Evolutionary conservation across 2,113 vertebrate species (phyloP), one percentile per base, ranked within the genome.

Genomic region (Copsychus sechellarum): DNA sequence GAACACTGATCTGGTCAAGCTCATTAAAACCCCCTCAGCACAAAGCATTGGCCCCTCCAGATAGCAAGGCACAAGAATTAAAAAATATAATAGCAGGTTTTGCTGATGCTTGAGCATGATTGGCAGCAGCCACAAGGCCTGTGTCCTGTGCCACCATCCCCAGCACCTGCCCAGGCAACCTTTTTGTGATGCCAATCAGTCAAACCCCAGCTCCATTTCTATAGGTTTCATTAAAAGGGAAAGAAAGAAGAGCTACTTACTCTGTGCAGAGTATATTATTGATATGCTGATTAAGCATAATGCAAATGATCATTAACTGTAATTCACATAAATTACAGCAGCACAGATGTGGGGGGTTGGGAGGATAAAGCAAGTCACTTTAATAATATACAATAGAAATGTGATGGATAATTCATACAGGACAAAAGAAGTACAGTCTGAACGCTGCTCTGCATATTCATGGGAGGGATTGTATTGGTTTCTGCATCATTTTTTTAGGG

Each of bases 271-370:
- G 67, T 61, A 89, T 93, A 93, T 88, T 97, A 94, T 85, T 97
- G 86, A 90, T 94, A 95, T 95, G 86, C 90, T 97, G 83, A 96
- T 96, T 93, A 95, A 94, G 80, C 94, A 97, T 91, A 96, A 93
- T 38, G 45, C 61, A 97, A 97, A 90, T 86, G 96, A 96, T 97
- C 83, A 94, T 92, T 90, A 97, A 60, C 79, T 9, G 76, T 82
- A 94, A 96, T 94, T 97, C 69, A 96, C 60, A 40, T 91, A 96
- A 97, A 93, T 97, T 96, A 67, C 90, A 92, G 88, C 91, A 95
- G 92, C 72, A 91, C 74, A 96, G 93, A 91, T 96, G 95, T 86
- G 10, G 62, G 96, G 81, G 96, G 74, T 17, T 72, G 78, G 81
- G 93, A 69, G 54, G 58, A 85, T 78, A 67, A 82, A 93, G 61